phyloP scores from a whole-genome alignment of 1,140 invertebrate species.

The Pentalonia nigronervosa region DNA sequence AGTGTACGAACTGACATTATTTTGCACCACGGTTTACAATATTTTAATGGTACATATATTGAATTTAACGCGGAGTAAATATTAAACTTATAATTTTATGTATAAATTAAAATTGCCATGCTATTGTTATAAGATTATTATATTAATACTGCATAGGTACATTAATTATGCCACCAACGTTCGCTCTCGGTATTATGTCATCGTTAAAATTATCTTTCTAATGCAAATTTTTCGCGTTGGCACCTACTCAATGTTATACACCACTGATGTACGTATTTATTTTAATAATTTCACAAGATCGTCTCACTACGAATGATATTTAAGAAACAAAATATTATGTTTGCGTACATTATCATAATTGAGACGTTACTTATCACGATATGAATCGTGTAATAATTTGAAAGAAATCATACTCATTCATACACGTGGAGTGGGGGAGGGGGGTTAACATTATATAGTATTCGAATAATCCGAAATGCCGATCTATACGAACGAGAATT shows the following conservation, averaged over 20 bases:
- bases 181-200: not conserved
- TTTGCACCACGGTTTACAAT: not conserved
- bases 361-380: not conserved
- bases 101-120: not conserved
- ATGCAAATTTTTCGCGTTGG: not conserved
- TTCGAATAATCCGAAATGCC: not conserved
- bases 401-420: not conserved
- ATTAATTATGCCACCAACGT: conserved; percentile 9
- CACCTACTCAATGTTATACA: not conserved
- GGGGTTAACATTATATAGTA: not conserved
- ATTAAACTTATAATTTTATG: not conserved
- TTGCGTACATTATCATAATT: not conserved
- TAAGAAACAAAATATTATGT: not conserved
- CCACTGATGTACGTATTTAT: not conserved
- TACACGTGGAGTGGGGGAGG: not conserved
- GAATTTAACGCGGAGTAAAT: not conserved
- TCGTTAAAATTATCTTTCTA: conserved; percentile 11
- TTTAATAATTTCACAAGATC: not conserved
- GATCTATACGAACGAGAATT: not conserved
- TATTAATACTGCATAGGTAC: not conserved
- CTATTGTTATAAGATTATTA: conserved; percentile 12
- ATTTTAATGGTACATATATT: conserved; percentile 17
- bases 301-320: not conserved
- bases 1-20: not conserved
- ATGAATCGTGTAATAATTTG: not conserved